These are phyloP conservation scores for Chrysolina oricalcia DNA, from an alignment of 2,888 invertebrate genomes.

Conservation along the genomic window DNA sequence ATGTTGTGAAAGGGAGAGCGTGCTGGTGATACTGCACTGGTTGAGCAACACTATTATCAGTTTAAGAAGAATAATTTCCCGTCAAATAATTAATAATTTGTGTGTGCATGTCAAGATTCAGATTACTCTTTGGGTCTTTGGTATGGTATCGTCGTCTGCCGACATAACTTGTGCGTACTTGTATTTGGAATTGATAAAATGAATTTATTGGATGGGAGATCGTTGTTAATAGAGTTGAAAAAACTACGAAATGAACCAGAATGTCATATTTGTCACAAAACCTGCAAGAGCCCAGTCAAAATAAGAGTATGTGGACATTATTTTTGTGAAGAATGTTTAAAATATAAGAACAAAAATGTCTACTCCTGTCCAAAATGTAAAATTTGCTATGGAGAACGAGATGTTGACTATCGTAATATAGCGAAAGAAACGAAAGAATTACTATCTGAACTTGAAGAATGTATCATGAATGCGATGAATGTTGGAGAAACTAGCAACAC, in stretches of 20 bases:
- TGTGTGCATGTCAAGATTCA: no score
- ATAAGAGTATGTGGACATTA: slow-evolving; percentile 61
- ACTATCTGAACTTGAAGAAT: slow-evolving; percentile 31
- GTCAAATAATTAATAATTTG: no score
- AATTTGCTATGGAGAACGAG: slow-evolving; percentile 47
- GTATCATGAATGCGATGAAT: slow-evolving; percentile 30
- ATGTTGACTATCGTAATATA: slow-evolving; percentile 53
- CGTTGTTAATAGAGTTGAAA: slow-evolving; percentile 22
- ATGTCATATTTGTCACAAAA: slow-evolving; percentile 30
- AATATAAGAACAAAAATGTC: slow-evolving; percentile 38
- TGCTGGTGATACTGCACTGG: no score
- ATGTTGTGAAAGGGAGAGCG: no score
- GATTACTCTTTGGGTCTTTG: no score
- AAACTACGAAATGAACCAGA: slow-evolving; percentile 19
- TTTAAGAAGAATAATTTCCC: no score
- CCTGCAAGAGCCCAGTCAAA: slow-evolving; percentile 39
- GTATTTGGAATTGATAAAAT: background rate
- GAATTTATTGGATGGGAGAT: slow-evolving; percentile 4
- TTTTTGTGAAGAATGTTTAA: slow-evolving; percentile 57
- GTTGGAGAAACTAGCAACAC: background rate
- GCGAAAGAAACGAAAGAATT: slow-evolving; percentile 45
- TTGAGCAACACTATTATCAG: no score
- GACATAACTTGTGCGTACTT: no score
- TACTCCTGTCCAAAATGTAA: slow-evolving; percentile 57
- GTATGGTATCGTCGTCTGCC: no score